Evolutionary conservation across 2,797 vertebrate species (phyloP).

Genomic region (Ispidina lecontei): DNA sequence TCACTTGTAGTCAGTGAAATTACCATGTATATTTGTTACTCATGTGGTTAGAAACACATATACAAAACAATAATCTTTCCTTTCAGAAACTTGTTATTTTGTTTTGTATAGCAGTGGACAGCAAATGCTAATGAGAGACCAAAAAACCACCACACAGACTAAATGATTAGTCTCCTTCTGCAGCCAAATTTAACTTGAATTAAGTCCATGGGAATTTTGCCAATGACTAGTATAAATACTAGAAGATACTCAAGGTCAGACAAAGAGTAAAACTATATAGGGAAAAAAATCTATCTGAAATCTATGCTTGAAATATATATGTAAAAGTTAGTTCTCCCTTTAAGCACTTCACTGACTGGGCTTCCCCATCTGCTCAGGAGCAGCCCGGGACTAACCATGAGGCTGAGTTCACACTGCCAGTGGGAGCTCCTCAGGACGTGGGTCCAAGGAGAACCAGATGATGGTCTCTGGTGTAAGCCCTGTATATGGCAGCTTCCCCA

Average conservation of each 20-base stretch:
- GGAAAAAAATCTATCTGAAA: not conserved
- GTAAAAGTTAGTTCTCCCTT: not conserved
- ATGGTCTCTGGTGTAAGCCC: not conserved
- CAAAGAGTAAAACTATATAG: not conserved
- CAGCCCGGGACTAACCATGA: not conserved
- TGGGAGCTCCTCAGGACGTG: not conserved
- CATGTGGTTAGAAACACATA: not conserved
- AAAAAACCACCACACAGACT: not conserved
- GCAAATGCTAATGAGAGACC: not conserved
- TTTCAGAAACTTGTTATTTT: conserved; percentile 48
- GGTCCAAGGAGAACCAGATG: not conserved
- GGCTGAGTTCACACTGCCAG: not conserved
- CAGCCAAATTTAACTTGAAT: conserved; percentile 1
- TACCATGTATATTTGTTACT: not conserved
- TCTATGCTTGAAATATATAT: not conserved
- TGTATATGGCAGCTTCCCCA: not conserved
- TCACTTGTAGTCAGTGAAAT: not conserved
- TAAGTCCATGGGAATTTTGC: not conserved
- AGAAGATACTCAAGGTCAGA: not conserved
- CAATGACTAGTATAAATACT: not conserved
- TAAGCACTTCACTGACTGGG: not conserved
- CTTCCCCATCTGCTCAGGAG: not conserved
- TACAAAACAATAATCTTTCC: not conserved
- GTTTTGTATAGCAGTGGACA: conserved; percentile 15
- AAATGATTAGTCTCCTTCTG: conserved; percentile 15